These are phyloP conservation scores for Aleiodes sp. DNA, from an alignment of 1,140 invertebrate species.

Conservation along the genomic window DNA sequence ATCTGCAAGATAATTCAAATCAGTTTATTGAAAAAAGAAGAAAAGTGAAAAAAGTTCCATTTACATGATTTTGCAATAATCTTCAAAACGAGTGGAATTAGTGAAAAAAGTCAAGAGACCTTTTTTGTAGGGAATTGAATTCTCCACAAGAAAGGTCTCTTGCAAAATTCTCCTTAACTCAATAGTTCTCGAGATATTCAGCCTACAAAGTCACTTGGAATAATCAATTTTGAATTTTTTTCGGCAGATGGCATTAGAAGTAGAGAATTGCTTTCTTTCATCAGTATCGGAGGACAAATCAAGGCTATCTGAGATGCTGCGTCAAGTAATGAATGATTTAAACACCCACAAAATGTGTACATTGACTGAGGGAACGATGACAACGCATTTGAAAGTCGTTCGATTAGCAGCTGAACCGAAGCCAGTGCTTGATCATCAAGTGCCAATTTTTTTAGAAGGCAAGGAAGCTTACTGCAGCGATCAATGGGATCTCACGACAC, in stretches of 20 bases:
- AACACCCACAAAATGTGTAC: constrained; percentile 82
- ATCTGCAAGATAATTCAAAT: too few species aligned
- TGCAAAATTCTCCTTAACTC: too few species aligned
- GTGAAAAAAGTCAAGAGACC: too few species aligned
- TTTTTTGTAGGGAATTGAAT: too few species aligned
- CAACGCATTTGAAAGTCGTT: constrained; percentile 83
- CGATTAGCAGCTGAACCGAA: constrained; percentile 80
- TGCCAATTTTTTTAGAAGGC: constrained; percentile 82
- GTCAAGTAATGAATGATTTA: constrained; percentile 80
- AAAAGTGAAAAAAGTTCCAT: too few species aligned
- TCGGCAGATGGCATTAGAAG: constrained; percentile 79
- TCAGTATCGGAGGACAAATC: constrained; percentile 73
- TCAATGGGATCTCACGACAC: constrained; percentile 93
- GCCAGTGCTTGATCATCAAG: constrained; percentile 88
- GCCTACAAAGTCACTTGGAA: too few species aligned
- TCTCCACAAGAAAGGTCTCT: too few species aligned
- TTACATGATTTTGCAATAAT: too few species aligned
- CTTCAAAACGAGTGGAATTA: too few species aligned
- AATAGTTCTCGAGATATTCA: too few species aligned
- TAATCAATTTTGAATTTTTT: constrained; percentile 27
- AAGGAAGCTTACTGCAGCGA: constrained; percentile 69
- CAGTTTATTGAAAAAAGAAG: too few species aligned
- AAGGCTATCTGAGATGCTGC: constrained; percentile 77
- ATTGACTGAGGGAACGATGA: constrained; percentile 81
- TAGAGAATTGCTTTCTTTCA: constrained; percentile 80